phyloP scores from a whole-genome alignment of 2,888 invertebrate species.

The Nezara viridula region DNA sequence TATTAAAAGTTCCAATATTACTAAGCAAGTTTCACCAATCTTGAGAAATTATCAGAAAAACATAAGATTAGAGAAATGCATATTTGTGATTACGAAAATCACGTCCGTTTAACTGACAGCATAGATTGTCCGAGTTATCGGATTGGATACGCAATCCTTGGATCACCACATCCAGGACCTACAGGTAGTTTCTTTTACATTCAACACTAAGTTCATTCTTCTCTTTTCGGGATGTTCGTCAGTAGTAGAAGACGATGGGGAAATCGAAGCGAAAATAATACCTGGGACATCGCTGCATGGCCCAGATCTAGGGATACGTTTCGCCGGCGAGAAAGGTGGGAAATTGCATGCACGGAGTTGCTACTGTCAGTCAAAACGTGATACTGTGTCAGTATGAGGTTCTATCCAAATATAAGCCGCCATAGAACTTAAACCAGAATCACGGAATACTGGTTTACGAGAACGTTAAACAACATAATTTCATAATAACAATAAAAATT shows the following conservation, averaged over 20 bases:
- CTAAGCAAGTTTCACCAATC: too few species aligned
- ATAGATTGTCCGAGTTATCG: too few species aligned
- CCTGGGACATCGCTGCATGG: neutral
- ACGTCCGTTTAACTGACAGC: too few species aligned
- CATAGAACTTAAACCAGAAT: too few species aligned
- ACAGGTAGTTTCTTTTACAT: neutral
- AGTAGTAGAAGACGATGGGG: neutral
- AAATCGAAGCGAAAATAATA: neutral
- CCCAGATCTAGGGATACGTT: neutral
- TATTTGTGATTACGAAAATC: too few species aligned
- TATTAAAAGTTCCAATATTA: too few species aligned
- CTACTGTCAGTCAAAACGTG: neutral
- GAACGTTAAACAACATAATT: too few species aligned
- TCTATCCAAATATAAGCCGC: neutral
- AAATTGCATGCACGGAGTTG: neutral
- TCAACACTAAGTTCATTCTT: neutral
- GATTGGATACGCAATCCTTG: too few species aligned
- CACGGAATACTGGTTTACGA: too few species aligned
- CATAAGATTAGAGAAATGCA: too few species aligned
- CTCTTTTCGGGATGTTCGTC: neutral
- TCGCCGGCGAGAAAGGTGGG: neutral
- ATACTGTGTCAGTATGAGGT: neutral
- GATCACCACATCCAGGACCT: neutral
- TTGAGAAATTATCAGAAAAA: too few species aligned
- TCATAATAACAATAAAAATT: too few species aligned